Evolutionary conservation across 2,797 vertebrate genomes (phyloP).

Genomic region (Rousettus madagascariensis): DNA sequence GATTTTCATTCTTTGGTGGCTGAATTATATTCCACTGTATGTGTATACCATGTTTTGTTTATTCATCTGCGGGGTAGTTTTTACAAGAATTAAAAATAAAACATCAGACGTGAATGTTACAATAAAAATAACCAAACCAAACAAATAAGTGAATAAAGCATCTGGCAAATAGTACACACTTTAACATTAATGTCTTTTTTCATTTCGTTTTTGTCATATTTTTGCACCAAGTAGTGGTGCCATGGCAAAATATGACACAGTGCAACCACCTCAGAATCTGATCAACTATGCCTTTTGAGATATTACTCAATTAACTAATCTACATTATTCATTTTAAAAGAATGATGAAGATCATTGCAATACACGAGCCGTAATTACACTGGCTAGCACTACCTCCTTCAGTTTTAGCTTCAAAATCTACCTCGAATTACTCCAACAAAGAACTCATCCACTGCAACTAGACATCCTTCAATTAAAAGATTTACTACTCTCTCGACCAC

Average conservation of each 20-base stretch:
- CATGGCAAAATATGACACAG: neutral
- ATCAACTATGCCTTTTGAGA: neutral
- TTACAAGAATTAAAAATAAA: slow-evolving; percentile 43
- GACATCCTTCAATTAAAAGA: neutral
- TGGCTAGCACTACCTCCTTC: neutral
- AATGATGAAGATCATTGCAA: neutral
- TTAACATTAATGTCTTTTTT: neutral
- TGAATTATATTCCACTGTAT: neutral
- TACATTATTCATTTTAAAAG: slow-evolving; percentile 1
- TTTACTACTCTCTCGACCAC: neutral
- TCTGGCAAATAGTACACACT: neutral
- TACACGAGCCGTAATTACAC: neutral
- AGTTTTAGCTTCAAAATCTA: slow-evolving; percentile 50
- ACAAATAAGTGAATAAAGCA: neutral
- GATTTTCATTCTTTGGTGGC: neutral
- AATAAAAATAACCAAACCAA: neutral
- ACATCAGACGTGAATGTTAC: neutral
- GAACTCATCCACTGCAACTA: slow-evolving; percentile 32
- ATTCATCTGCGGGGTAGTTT: neutral
- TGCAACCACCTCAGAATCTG: neutral
- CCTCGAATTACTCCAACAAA: slow-evolving; percentile 8
- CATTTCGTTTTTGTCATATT: neutral
- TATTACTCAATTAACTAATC: neutral
- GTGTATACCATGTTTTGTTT: neutral
- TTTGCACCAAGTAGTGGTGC: neutral